Percentiles rank a stretch among this genome's conserved stretches.
Evolutionary conservation across 2,113 vertebrate genomes (phyloP).

Genomic region (Passer domesticus): DNA sequence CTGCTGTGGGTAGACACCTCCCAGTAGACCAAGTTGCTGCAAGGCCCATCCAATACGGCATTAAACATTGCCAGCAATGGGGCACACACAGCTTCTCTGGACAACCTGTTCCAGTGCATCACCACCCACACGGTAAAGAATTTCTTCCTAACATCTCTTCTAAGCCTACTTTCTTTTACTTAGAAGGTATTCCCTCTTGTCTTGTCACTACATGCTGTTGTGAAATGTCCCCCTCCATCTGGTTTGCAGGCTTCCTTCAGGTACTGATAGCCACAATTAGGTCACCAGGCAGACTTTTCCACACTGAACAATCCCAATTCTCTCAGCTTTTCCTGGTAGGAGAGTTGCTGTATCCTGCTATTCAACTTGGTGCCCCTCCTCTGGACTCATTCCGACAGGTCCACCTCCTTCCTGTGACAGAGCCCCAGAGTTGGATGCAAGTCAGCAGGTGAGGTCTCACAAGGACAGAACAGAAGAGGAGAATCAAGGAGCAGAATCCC

Average conservation of each 20-base stretch:
- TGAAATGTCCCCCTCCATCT: background rate
- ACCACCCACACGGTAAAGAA: background rate
- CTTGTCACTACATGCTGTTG: background rate
- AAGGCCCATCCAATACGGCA: no score
- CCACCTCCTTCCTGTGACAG: background rate
- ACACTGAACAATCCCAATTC: background rate
- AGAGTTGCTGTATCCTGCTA: background rate
- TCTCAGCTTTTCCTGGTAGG: background rate
- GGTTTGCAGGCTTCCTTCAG: background rate
- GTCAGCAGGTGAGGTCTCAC: fast-evolving
- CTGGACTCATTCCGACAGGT: background rate
- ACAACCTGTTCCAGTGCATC: background rate
- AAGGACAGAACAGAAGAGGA: background rate
- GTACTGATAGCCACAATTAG: background rate
- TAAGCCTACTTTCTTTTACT: background rate
- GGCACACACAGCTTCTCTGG: background rate
- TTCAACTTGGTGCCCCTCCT: background rate
- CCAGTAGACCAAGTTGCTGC: background rate
- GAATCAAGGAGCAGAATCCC: background rate
- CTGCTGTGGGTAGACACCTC: background rate
- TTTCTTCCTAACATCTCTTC: background rate
- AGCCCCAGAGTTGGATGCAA: background rate
- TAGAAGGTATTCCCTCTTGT: background rate
- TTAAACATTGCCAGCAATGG: fast-evolving
- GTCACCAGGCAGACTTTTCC: background rate